Percentiles rank a stretch among this genome's conserved stretches.
phyloP scores from a whole-genome alignment of 2,888 invertebrate species.

The Pollenia amentaria region DNA sequence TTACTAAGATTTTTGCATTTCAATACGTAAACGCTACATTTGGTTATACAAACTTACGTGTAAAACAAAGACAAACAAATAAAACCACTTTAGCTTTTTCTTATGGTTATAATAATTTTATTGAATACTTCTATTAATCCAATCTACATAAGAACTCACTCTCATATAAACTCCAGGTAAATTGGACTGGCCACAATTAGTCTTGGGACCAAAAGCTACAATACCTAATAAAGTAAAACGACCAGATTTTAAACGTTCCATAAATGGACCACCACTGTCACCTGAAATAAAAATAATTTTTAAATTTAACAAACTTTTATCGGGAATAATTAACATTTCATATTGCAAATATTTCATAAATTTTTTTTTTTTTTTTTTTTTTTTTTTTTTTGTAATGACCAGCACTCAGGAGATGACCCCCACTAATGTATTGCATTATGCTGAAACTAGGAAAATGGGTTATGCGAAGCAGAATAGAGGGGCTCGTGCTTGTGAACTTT shows the following conservation, averaged over 20 bases:
- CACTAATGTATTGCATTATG: no score
- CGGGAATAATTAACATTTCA: no score
- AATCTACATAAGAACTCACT: conserved; percentile 86
- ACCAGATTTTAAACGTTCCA: conserved; percentile 74
- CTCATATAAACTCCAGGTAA: conserved; percentile 89
- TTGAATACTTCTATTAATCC: conserved; percentile 85
- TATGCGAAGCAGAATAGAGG: no score
- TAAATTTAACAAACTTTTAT: no score
- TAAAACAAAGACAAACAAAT: no score
- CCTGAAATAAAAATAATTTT: conserved; percentile 81
- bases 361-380: no score
- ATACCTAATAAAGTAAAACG: conserved; percentile 85
- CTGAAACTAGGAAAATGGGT: no score
- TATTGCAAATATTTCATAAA: no score
- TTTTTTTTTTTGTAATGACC: no score
- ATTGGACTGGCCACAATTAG: conserved; percentile 86
- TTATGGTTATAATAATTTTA: conserved; percentile 25
- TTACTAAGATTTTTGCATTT: background rate
- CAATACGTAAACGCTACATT: background rate
- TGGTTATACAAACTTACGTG: background rate
- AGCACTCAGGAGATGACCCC: no score
- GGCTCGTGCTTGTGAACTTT: no score
- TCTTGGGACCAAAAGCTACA: conserved; percentile 88
- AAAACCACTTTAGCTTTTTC: background rate
- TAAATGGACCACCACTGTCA: conserved; percentile 87